These are phyloP conservation scores for Protophormia terraenovae DNA, from an alignment of 2,888 invertebrate species.

Conservation along the genomic window DNA sequence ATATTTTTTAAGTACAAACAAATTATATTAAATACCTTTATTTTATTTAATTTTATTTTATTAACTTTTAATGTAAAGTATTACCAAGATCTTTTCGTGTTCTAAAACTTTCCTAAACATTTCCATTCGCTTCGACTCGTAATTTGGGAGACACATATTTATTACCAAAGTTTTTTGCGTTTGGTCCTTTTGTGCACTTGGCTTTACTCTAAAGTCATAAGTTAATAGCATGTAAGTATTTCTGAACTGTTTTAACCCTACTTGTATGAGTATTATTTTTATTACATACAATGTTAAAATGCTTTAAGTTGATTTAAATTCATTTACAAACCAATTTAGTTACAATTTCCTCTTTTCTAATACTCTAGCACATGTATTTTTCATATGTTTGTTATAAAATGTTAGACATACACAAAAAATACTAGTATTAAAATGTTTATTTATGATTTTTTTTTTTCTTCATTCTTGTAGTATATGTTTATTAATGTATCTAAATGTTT, in stretches of 20 bases:
- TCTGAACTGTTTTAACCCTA: not conserved
- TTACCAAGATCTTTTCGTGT: too few species aligned
- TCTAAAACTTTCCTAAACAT: too few species aligned
- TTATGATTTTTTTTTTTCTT: not conserved
- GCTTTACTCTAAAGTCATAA: not conserved
- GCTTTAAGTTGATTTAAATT: slow-evolving; percentile 2
- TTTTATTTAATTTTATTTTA: too few species aligned
- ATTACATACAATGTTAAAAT: not conserved
- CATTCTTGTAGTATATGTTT: not conserved
- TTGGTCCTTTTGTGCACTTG: not conserved
- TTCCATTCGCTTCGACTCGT: too few species aligned
- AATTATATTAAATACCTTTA: too few species aligned
- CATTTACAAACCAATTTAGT: slow-evolving; percentile 36
- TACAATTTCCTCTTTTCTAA: slow-evolving; percentile 28
- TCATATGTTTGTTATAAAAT: not conserved
- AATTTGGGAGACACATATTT: too few species aligned
- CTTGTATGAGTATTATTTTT: not conserved
- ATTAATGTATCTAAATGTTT: slow-evolving; percentile 22
- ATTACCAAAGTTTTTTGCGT: too few species aligned
- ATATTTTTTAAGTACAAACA: too few species aligned
- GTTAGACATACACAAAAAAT: not conserved
- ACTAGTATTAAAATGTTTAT: slow-evolving; percentile 1
- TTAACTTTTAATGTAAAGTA: too few species aligned
- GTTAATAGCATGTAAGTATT: not conserved
- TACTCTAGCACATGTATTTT: not conserved